phyloP scores from a whole-genome alignment of 2,888 invertebrate genomes.

The Margaritifera margaritifera region DNA sequence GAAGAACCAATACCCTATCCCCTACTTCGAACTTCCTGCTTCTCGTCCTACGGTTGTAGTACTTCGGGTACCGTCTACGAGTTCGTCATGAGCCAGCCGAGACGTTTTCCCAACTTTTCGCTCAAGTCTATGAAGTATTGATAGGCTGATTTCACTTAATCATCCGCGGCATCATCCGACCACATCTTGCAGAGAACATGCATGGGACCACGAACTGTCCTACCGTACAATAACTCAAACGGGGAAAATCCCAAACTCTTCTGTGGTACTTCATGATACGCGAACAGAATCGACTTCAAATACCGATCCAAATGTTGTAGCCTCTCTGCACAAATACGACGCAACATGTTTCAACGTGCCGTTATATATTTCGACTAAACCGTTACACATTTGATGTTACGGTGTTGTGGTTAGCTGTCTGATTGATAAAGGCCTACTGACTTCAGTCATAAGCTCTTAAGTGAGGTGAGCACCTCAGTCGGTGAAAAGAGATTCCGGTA shows the following conservation, averaged over 20 bases:
- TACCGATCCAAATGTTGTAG: slow-evolving; percentile 38
- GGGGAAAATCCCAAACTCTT: slow-evolving; percentile 25
- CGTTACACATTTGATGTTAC: slow-evolving; percentile 15
- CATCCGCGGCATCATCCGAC: slow-evolving; percentile 4
- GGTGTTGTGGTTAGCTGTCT: slow-evolving; percentile 1
- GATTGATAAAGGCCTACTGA: slow-evolving; percentile 4
- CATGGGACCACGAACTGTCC: slow-evolving; percentile 21
- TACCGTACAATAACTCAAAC: slow-evolving; percentile 29
- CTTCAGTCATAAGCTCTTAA: slow-evolving; percentile 7
- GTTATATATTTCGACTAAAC: slow-evolving; percentile 38
- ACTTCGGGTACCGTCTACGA: slow-evolving; percentile 16
- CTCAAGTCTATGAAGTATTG: slow-evolving; percentile 37
- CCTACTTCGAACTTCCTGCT: slow-evolving; percentile 17
- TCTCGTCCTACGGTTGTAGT: slow-evolving; percentile 29
- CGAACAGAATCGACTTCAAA: slow-evolving; percentile 28
- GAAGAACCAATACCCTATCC: slow-evolving; percentile 35
- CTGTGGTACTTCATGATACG: slow-evolving; percentile 30
- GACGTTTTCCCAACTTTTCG: slow-evolving; percentile 26
- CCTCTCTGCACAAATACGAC: slow-evolving; percentile 18
- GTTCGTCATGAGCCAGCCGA: slow-evolving; percentile 14
- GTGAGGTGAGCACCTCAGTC: slow-evolving; percentile 9
- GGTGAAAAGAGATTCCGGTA: slow-evolving; percentile 2
- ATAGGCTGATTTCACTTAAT: no score
- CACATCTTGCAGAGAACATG: slow-evolving; percentile 12
- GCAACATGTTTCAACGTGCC: slow-evolving; percentile 39